These are phyloP conservation scores for Lontra canadensis DNA, from an alignment of 2,113 vertebrate genomes.

Conservation along the genomic window DNA sequence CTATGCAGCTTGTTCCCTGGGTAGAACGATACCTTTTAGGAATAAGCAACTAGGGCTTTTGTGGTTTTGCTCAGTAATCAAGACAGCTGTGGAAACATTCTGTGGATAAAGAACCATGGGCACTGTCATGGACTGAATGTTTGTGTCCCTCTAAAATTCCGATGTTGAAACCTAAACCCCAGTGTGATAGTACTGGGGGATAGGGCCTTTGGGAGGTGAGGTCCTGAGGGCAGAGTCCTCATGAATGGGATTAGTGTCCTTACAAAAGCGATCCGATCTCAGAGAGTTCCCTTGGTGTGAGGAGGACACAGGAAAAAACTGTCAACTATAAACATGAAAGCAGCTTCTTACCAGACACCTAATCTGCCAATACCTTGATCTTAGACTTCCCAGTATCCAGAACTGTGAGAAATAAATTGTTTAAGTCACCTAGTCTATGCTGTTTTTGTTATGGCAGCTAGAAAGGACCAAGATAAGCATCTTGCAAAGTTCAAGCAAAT, in stretches of 20 bases:
- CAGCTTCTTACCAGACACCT: neutral
- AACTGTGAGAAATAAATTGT: neutral
- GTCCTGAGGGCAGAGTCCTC: neutral
- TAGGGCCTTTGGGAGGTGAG: neutral
- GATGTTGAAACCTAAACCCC: neutral
- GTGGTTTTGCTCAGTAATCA: constrained; percentile 30
- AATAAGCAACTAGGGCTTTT: constrained; percentile 31
- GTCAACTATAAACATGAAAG: neutral
- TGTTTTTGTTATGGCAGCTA: neutral
- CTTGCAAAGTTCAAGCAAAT: neutral
- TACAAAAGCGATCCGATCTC: neutral
- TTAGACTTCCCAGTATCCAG: neutral
- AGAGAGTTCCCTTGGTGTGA: neutral
- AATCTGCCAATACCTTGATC: neutral
- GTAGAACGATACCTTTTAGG: constrained; percentile 1
- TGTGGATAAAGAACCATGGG: neutral
- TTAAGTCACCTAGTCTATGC: neutral
- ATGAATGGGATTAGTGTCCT: neutral
- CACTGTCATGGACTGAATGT: neutral
- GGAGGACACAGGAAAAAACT: neutral
- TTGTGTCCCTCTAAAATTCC: neutral
- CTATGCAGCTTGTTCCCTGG: neutral
- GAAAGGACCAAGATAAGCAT: neutral
- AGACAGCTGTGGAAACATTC: neutral
- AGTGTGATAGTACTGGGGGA: neutral